phyloP scores from a whole-genome alignment of 2,113 vertebrate genomes.

The Lynx canadensis region DNA sequence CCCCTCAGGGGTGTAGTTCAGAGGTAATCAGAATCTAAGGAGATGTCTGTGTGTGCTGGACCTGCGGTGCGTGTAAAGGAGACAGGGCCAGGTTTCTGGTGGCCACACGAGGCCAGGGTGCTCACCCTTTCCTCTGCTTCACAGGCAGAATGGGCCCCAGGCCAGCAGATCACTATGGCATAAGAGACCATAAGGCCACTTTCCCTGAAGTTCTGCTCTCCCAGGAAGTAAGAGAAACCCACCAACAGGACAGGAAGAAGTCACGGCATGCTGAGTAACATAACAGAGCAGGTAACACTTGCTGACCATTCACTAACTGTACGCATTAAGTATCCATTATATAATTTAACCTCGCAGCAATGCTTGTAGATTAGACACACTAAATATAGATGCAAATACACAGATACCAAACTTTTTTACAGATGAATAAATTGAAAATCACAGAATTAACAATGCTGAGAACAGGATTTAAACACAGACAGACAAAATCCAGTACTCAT shows the following conservation, averaged over 20 bases:
- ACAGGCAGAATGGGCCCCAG: neutral
- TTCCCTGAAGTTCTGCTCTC: neutral
- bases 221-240: neutral
- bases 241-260: neutral
- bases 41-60: neutral
- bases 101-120: neutral
- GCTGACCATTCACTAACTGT: neutral
- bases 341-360: neutral
- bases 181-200: neutral
- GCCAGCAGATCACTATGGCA: neutral
- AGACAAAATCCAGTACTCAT: neutral
- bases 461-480: neutral
- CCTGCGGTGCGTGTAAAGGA: neutral
- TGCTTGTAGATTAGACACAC: neutral
- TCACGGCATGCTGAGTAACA: rapidly evolving
- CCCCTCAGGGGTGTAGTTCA: neutral
- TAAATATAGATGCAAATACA: neutral
- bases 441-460: neutral
- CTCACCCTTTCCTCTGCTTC: neutral
- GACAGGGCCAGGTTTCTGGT: neutral
- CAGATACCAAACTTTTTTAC: neutral
- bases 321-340: neutral
- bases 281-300: neutral
- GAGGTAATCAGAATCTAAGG: neutral
- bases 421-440: neutral